Evolutionary conservation across 2,797 vertebrate species (phyloP), one percentile per base, ranked within the genome.

Genomic region (Phrynocephalus vlangalii): DNA sequence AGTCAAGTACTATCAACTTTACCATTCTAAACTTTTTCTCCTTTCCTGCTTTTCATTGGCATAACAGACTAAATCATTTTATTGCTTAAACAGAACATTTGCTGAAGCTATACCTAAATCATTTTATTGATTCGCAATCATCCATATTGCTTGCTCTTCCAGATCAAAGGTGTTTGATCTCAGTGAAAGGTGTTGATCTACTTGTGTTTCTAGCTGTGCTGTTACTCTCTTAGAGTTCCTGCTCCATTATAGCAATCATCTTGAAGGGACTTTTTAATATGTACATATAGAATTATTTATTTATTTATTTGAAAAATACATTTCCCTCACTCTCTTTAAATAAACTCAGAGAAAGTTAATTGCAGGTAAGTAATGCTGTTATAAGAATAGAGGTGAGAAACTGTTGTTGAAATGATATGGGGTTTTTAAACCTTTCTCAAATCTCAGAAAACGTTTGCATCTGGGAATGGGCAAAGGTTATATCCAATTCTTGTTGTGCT

Each of bases 301-400:
- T 75, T 73, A 60, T 56, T 9, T 56, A 68, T 76, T 44, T 44
- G 38, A 44, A 44, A 44, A 28, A 52, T 16, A 30, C 67, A 30
- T 7, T 81, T 44, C 60, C 20, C 60, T 76, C 33, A 70, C 26
- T 50, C 30, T 56, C 52, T 70, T 56, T 81, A 85, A 71, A 56
- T 71, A 88, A 88, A 76, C 68, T 77, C 63, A 11, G 85, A 76
- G 48, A 81, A 88, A 88, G 94, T 90, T 94, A 95, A 92, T 91
- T 96, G 95, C 95, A 97, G 96, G 96, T 97, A 97, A 97, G 97
- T 97, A 96, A 95, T 90, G 87, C 93, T 87, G 85, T 0, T 91
- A 0, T 87, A 92, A 95, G 81, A 93, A 87, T 92, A 95, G 92
- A 92, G 96, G 94, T 95, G 96, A 96, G 96, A 90, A 92, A 92